Percentiles rank a stretch among this genome's conserved stretches.
Evolutionary conservation across 2,888 invertebrate species (phyloP).

Genomic region (Polyploca ridens): DNA sequence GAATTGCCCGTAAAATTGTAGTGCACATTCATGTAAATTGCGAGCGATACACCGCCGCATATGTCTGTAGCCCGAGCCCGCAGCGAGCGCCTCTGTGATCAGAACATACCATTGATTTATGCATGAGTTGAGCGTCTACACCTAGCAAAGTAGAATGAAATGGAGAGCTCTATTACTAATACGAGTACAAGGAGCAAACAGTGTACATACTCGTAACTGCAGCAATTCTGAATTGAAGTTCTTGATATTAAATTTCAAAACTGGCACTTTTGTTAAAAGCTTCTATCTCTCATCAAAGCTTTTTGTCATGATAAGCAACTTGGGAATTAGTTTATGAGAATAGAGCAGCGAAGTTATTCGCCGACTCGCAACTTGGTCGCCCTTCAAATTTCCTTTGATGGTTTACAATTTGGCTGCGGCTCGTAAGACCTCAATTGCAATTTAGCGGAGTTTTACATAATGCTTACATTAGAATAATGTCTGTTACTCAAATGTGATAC

Average conservation of each 20-base stretch:
- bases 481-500: too few relatives aligned
- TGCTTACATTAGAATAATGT: not conserved
- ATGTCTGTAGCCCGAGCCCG: not conserved
- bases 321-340: conserved; percentile 3
- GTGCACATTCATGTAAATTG: not conserved
- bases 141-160: not conserved
- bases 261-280: not conserved
- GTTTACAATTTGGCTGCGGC: not conserved
- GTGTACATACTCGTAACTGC: not conserved
- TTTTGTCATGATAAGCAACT: conserved; percentile 1
- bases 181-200: not conserved
- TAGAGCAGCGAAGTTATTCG: conserved; percentile 6
- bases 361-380: not conserved
- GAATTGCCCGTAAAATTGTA: conserved; percentile 20
- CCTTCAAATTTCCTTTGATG: not conserved
- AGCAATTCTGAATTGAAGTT: too few relatives aligned
- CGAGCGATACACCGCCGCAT: not conserved
- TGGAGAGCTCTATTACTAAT: not conserved
- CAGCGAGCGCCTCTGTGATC: not conserved
- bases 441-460: not conserved
- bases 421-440: not conserved
- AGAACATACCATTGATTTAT: not conserved
- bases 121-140: not conserved
- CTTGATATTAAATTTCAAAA: too few relatives aligned
- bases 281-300: not conserved